phyloP scores from a whole-genome alignment of 1,140 invertebrate species.

The Adoxophyes honmai region DNA sequence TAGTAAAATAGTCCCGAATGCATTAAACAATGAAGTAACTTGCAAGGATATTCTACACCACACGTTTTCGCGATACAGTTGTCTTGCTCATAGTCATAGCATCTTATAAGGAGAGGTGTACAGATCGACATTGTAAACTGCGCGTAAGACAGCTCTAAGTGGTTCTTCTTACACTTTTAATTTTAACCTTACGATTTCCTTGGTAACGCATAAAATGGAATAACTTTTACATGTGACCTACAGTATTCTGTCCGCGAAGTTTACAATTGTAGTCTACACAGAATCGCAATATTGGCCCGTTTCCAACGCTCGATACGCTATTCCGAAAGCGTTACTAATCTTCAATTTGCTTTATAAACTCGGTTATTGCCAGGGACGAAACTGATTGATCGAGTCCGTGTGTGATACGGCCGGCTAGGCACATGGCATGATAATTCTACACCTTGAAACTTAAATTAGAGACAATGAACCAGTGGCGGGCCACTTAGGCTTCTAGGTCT shows the following conservation, averaged over 20 bases:
- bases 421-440: neutral
- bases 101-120: no score
- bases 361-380: conserved; percentile 6
- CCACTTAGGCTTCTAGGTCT: no score
- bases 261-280: neutral
- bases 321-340: conserved; percentile 8
- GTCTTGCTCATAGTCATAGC: no score
- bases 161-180: no score
- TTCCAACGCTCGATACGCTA: conserved; percentile 6
- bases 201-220: no score
- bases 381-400: conserved; percentile 6
- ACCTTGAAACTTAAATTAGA: no score
- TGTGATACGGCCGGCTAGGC: neutral
- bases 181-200: no score
- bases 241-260: no score
- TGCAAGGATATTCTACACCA: neutral
- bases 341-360: conserved; percentile 10
- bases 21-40: neutral
- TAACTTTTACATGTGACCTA: no score
- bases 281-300: conserved; percentile 2
- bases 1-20: conserved; percentile 2
- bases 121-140: no score
- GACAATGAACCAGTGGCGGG: no score
- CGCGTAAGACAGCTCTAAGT: no score
- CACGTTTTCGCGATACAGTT: neutral